Evolutionary conservation across 2,888 invertebrate species (phyloP).

Genomic region (Drosophila rubida): DNA sequence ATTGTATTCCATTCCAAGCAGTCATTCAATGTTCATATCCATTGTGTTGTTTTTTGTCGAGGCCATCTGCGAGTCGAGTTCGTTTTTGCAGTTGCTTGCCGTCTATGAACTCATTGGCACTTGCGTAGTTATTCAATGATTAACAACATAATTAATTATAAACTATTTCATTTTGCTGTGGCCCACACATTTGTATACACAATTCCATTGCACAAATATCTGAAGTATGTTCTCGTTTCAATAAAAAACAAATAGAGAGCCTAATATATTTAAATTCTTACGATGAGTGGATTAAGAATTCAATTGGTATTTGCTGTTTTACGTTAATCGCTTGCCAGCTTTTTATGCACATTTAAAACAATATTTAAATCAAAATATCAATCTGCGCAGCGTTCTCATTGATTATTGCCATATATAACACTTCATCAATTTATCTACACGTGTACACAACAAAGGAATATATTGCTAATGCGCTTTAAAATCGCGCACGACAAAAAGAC

Average conservation of each 20-base stretch:
- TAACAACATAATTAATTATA: slow-evolving; percentile 21
- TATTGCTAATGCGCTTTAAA: too few relatives aligned
- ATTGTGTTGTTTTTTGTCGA: too few relatives aligned
- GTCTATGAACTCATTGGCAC: background rate
- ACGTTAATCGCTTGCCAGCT: background rate
- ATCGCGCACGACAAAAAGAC: too few relatives aligned
- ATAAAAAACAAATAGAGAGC: background rate
- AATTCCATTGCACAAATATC: slow-evolving; percentile 5
- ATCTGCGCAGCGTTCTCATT: too few relatives aligned
- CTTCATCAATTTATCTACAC: too few relatives aligned
- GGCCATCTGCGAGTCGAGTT: background rate
- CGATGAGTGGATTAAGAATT: background rate
- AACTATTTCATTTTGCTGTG: slow-evolving; percentile 16
- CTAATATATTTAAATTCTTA: slow-evolving; percentile 2
- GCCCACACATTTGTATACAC: slow-evolving; percentile 16
- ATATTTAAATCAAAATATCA: background rate
- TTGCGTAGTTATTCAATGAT: slow-evolving; percentile 4
- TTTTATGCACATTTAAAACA: too few relatives aligned
- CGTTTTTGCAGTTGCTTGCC: background rate
- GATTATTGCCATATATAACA: too few relatives aligned
- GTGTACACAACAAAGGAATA: too few relatives aligned
- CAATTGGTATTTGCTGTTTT: background rate
- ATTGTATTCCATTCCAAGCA: too few relatives aligned
- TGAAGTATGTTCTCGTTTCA: background rate
- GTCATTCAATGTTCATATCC: too few relatives aligned